These are phyloP conservation scores for Dryobota labecula DNA, from an alignment of 2,888 invertebrate genomes.

Conservation along the genomic window DNA sequence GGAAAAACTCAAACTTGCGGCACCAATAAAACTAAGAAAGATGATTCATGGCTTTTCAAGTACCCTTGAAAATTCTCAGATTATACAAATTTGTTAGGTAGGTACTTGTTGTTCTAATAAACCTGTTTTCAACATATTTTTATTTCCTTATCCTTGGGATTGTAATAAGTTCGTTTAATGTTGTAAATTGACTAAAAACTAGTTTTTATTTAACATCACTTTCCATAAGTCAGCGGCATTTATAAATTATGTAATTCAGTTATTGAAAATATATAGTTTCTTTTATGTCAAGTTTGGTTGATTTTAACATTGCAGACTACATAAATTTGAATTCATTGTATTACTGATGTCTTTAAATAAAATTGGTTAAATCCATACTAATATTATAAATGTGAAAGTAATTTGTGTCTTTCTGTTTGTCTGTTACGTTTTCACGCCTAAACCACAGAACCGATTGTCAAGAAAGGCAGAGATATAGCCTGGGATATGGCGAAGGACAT, in stretches of 20 bases:
- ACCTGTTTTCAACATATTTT: slow-evolving; percentile 35
- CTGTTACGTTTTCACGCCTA: too few species aligned
- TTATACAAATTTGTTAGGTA: too few species aligned
- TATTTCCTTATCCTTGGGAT: slow-evolving; percentile 20
- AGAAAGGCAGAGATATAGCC: too few species aligned
- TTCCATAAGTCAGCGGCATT: neutral
- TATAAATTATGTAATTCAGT: neutral
- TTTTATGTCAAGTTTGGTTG: slow-evolving; percentile 3
- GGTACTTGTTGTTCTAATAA: slow-evolving; percentile 12
- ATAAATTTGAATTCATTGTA: slow-evolving; percentile 2
- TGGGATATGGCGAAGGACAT: too few species aligned
- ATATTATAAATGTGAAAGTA: too few species aligned
- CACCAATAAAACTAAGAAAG: slow-evolving; percentile 13
- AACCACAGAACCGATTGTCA: too few species aligned
- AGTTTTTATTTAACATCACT: neutral
- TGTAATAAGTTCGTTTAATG: neutral
- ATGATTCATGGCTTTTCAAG: slow-evolving; percentile 23
- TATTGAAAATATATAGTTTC: neutral
- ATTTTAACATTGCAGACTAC: neutral
- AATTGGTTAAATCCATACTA: too few species aligned
- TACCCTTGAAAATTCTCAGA: slow-evolving; percentile 34
- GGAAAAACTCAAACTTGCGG: neutral
- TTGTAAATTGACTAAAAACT: neutral
- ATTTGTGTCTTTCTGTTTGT: too few species aligned
- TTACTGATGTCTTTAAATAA: neutral